phyloP scores from a whole-genome alignment of 2,113 vertebrate genomes.

The Typhlomys cinereus region DNA sequence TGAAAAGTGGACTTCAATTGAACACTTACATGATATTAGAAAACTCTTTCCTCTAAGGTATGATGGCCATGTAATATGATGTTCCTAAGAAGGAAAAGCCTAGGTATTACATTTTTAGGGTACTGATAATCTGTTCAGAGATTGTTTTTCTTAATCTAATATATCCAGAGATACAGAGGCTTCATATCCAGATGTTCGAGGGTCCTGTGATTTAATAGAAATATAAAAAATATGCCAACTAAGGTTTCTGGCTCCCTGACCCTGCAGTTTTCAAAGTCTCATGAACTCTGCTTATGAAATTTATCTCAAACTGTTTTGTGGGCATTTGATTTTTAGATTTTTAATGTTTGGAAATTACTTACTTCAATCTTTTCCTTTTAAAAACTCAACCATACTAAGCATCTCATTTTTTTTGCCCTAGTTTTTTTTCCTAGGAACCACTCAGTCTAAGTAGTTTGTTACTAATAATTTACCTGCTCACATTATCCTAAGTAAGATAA shows the following conservation, averaged over 20 bases:
- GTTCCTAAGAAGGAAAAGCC: constrained; percentile 25
- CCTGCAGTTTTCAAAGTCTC: neutral
- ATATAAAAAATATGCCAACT: neutral
- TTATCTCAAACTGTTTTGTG: neutral
- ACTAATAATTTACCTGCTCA: constrained; percentile 18
- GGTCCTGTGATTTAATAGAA: neutral
- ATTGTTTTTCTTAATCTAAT: constrained; percentile 25
- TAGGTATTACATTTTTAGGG: neutral
- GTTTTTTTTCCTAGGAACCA: neutral
- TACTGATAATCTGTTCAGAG: neutral
- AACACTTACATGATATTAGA: constrained; percentile 18
- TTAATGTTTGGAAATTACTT: constrained; percentile 42
- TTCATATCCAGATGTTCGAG: neutral
- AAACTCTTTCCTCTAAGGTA: neutral
- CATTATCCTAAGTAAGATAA: constrained; percentile 11
- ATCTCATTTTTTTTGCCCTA: neutral
- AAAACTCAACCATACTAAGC: neutral
- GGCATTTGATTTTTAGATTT: constrained; percentile 35
- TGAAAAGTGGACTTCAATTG: neutral
- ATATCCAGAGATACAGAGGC: neutral
- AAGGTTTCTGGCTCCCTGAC: neutral
- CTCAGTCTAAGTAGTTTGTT: neutral
- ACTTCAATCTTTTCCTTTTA: constrained; percentile 22
- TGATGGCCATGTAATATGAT: neutral
- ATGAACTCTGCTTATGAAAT: neutral